phyloP scores from a whole-genome alignment of 1,140 invertebrate genomes.

The Lethrus apterus region DNA sequence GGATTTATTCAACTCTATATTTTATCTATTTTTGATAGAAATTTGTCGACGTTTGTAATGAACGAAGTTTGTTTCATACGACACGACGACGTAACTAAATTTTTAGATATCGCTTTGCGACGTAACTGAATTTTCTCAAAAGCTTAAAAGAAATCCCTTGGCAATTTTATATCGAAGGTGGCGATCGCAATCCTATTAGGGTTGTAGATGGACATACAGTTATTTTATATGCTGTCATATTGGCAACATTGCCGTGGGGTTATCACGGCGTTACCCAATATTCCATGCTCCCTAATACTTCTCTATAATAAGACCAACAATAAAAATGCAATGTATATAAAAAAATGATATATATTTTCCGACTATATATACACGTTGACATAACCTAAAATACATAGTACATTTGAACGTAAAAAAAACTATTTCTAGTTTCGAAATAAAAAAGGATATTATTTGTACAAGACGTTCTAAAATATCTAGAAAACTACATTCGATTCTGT shows the following conservation, averaged over 20 bases:
- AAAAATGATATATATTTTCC: constrained; percentile 15
- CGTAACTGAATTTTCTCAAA: constrained; percentile 21
- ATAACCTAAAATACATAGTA: constrained; percentile 33
- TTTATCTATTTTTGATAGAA: too few relatives aligned
- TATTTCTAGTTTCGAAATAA: constrained; percentile 2
- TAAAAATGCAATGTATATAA: too few relatives aligned
- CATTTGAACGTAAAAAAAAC: constrained; percentile 26
- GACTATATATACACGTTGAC: constrained; percentile 27
- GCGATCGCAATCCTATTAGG: constrained; percentile 39
- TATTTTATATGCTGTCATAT: constrained; percentile 41
- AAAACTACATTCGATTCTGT: constrained; percentile 42
- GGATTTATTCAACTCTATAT: too few relatives aligned
- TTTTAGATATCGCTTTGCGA: constrained; percentile 3
- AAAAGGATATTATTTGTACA: constrained; percentile 33
- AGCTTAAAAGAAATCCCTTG: constrained; percentile 21
- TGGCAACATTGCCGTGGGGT: constrained; percentile 32
- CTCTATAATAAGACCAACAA: too few relatives aligned
- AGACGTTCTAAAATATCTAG: constrained; percentile 41
- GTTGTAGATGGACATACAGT: constrained; percentile 36
- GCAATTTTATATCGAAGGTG: constrained; percentile 32
- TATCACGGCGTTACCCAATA: neutral
- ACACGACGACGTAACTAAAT: constrained; percentile 2
- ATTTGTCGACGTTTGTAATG: neutral
- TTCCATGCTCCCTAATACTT: too few relatives aligned
- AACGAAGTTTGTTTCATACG: neutral